Percentiles rank a stretch among this genome's conserved stretches.
Conservation (phyloP, 1,140 invertebrate genomes). For the Bombus vancouverensis region DNA sequence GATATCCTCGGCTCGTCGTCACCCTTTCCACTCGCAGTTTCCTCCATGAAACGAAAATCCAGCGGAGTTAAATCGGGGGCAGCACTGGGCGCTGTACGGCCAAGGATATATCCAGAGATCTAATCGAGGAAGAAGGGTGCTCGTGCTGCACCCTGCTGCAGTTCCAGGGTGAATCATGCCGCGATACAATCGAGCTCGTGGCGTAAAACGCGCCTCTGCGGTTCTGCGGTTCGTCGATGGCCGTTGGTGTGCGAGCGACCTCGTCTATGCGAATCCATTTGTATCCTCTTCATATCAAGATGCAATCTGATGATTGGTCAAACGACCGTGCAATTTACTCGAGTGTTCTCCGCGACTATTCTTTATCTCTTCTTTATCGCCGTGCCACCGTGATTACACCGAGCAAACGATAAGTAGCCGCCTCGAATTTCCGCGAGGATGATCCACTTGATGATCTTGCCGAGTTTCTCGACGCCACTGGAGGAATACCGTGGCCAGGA, state of each 20-base stretch:
- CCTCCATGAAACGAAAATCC: background rate
- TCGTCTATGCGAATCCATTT: constrained; percentile 43
- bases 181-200: constrained; percentile 51
- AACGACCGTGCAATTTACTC: constrained; percentile 38
- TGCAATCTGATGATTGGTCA: constrained; percentile 38
- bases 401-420: background rate
- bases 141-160: constrained; percentile 56
- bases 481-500: background rate
- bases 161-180: constrained; percentile 58
- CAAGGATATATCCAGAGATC: constrained; percentile 33
- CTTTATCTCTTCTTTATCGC: constrained; percentile 19
- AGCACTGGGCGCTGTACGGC: background rate
- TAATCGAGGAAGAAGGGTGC: constrained; percentile 37
- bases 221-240: constrained; percentile 42
- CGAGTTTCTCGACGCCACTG: background rate
- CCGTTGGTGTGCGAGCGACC: constrained; percentile 1
- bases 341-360: constrained; percentile 25
- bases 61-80: background rate
- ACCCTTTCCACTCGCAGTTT: background rate
- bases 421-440: background rate
- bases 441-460: background rate
- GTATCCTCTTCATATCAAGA: constrained; percentile 48
- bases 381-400: constrained; percentile 3
- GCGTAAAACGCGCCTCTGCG: background rate
- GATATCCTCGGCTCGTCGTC: background rate